Evolutionary conservation across 2,797 vertebrate genomes (phyloP), one percentile per base, ranked within the genome.

Genomic region (Chelon auratus): DNA sequence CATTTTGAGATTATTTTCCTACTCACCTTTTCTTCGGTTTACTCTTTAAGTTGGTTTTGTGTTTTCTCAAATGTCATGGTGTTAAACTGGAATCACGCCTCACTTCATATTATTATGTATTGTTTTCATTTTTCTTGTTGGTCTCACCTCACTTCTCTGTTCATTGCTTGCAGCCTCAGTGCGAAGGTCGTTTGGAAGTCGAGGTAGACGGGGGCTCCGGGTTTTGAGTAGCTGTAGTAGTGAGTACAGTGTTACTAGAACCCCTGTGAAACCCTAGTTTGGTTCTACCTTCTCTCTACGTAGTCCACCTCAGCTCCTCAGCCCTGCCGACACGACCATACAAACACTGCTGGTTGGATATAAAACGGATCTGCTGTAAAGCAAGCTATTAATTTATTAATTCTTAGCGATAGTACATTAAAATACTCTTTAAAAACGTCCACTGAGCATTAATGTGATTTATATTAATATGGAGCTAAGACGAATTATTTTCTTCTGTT

Each of bases 201-300:
- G 97, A 98, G 97, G 97, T 97, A 98, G 96, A 97, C 95, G 92
- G 79, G 92, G 94, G 88, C 93, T 95, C 94, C 91, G 80, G 93
- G 92, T 96, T 92, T 95, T 95, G 89, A 95, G 87, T 95, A 95
- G 93, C 93, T 92, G 82, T 95, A 95, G 86, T 95, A 96, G 95
- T 93, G 95, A 96, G 95, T 90, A 88, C 94, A 90, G 95, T 89
- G 81, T 93, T 93, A 93, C 75, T 89, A 93, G 92, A 91, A 74
- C 78, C 84, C 80, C 74, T 92, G 74, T 91, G 71, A 91, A 87
- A 86, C 88, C 88, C 84, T 82, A 83, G 86, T 87, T 87, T 90
- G 84, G 86, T 86, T 84, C 72, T 78, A 65, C 78, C 75, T 77
- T 77, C 81, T 68, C 62, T 86, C 61, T 84, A 71, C 62, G 56